Evolutionary conservation across 2,113 vertebrate species (phyloP).

Genomic region (Nematolebias whitei): DNA sequence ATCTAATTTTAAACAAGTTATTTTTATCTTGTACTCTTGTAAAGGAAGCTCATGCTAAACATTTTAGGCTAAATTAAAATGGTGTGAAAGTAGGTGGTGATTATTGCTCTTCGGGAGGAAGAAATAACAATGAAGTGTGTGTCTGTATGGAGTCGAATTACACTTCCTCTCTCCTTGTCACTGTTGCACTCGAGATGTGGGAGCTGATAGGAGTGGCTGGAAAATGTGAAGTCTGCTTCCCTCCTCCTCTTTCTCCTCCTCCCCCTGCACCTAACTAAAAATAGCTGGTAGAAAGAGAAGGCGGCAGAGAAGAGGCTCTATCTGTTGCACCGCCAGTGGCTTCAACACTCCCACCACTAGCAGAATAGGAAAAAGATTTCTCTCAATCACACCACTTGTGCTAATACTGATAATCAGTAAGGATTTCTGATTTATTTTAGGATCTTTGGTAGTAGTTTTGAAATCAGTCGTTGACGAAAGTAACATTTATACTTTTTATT

Average conservation of each 20-base stretch:
- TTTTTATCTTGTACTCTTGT: not conserved
- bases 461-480: not conserved
- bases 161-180: conserved; percentile 75
- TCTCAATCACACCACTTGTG: conserved; percentile 51
- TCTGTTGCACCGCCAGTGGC: conserved; percentile 67
- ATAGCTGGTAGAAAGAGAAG: conserved; percentile 75
- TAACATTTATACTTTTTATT: not conserved
- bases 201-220: conserved; percentile 75
- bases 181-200: conserved; percentile 74
- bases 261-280: conserved; percentile 79
- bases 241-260: conserved; percentile 63
- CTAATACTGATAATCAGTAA: conserved; percentile 34
- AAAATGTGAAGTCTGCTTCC: conserved; percentile 79
- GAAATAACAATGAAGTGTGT: conserved; percentile 56
- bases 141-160: conserved; percentile 64
- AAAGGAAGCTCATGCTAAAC: too few relatives aligned
- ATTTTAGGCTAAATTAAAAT: not conserved
- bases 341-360: conserved; percentile 64
- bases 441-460: not conserved
- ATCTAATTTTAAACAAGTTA: not conserved
- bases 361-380: conserved; percentile 35
- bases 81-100: conserved; percentile 34
- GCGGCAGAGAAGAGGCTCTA: conserved; percentile 62
- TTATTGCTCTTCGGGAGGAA: conserved; percentile 31
- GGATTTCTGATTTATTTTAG: not conserved